phyloP scores from a whole-genome alignment of 2,797 vertebrate genomes.

The Poeciliopsis turneri region DNA sequence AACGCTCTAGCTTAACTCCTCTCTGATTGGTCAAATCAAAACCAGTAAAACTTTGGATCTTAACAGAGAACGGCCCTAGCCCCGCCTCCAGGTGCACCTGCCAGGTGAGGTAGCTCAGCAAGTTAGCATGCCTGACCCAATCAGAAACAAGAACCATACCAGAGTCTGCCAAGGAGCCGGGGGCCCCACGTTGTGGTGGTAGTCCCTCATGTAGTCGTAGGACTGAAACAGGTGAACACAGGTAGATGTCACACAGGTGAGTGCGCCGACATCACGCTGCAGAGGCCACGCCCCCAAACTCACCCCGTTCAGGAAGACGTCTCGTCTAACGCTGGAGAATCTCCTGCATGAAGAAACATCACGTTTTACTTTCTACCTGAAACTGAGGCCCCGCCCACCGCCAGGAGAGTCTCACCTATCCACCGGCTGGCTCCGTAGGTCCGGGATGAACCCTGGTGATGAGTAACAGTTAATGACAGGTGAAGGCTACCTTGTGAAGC shows the following conservation, averaged over 20 bases:
- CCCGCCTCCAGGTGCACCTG: background rate
- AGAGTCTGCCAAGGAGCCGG: conserved; percentile 97
- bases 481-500: background rate
- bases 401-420: conserved; percentile 88
- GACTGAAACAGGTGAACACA: conserved; percentile 82
- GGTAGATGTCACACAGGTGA: conserved; percentile 33
- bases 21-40: background rate
- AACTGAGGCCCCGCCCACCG: conserved; percentile 1
- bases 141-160: conserved; percentile 76
- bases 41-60: background rate
- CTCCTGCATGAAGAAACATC: conserved; percentile 77
- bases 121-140: background rate
- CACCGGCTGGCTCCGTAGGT: conserved; percentile 93
- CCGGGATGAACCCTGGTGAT: conserved; percentile 92
- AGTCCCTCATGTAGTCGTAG: conserved; percentile 98
- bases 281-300: conserved; percentile 68
- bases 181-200: conserved; percentile 94
- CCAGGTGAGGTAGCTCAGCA: background rate
- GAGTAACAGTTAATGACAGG: background rate
- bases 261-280: background rate
- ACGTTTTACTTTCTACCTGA: background rate
- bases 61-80: background rate
- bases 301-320: conserved; percentile 98
- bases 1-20: background rate
- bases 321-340: conserved; percentile 93